phyloP scores from a whole-genome alignment of 2,113 vertebrate species.

The Myotis yumanensis region DNA sequence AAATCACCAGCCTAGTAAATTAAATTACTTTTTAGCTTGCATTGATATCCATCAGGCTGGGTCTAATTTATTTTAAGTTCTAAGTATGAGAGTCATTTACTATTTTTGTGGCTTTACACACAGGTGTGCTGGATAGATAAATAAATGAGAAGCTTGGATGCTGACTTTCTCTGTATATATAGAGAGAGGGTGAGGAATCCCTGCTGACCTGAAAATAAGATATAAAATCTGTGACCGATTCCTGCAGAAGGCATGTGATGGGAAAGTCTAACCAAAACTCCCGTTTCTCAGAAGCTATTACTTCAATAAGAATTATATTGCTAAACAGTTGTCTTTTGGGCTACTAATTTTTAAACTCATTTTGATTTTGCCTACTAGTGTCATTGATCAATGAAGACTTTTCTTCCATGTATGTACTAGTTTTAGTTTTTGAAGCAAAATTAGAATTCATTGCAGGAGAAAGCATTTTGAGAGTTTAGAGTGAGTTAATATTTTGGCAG shows the following conservation, averaged over 20 bases:
- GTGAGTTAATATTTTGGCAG: constrained; percentile 44
- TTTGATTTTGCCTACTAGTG: not conserved
- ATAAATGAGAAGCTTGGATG: not conserved
- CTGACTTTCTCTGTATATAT: not conserved
- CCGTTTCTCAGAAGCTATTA: not conserved
- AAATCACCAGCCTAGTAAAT: not conserved
- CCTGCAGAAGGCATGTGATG: not conserved
- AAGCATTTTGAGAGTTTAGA: constrained; percentile 28
- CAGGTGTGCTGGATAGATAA: not conserved
- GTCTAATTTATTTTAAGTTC: not conserved
- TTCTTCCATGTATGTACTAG: not conserved
- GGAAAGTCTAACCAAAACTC: not conserved
- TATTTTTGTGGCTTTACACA: not conserved
- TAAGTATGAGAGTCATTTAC: not conserved
- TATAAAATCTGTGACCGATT: not conserved
- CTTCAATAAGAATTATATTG: not conserved
- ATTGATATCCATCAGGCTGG: not conserved
- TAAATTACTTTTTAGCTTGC: not conserved
- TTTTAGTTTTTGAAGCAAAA: constrained; percentile 55
- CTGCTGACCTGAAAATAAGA: not conserved
- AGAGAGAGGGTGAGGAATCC: not conserved
- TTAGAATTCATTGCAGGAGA: constrained; percentile 21
- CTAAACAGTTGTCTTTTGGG: not conserved
- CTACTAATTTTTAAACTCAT: not conserved
- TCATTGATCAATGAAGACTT: not conserved